These are phyloP conservation scores for Hippopotamus amphibius DNA, from an alignment of 2,113 vertebrate genomes.

Conservation along the genomic window DNA sequence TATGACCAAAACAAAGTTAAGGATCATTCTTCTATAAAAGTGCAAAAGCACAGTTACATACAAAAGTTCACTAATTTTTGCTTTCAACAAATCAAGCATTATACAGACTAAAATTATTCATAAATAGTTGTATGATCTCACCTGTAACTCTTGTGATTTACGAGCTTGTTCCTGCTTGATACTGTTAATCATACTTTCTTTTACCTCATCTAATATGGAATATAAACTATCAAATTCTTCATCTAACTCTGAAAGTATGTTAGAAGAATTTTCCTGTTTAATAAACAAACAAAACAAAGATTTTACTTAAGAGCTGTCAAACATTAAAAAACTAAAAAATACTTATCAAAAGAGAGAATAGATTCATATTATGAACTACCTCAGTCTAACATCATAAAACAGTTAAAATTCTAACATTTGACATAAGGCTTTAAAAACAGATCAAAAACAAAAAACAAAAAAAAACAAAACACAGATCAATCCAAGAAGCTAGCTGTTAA, in stretches of 20 bases:
- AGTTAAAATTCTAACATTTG: slow-evolving; percentile 33
- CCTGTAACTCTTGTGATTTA: slow-evolving; percentile 94
- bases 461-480: background rate
- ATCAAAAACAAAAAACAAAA: background rate
- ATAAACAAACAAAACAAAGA: slow-evolving; percentile 55
- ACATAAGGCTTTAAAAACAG: background rate
- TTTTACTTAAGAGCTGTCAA: slow-evolving; percentile 43
- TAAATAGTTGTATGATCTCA: slow-evolving; percentile 70
- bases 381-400: background rate
- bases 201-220: slow-evolving; percentile 92
- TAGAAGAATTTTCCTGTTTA: slow-evolving; percentile 92
- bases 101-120: background rate
- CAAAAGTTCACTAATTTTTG: slow-evolving; percentile 5
- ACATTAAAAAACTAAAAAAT: background rate
- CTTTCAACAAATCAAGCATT: slow-evolving; percentile 17
- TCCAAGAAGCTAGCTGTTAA: background rate
- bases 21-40: background rate
- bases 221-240: slow-evolving; percentile 94
- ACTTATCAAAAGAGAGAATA: background rate
- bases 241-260: slow-evolving; percentile 92
- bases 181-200: slow-evolving; percentile 89
- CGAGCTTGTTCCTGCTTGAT: slow-evolving; percentile 92
- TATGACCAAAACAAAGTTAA: slow-evolving; percentile 16
- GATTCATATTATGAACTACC: background rate
- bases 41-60: background rate